Evolutionary conservation across 2,113 vertebrate species (phyloP).

Genomic region (Tichodroma muraria): DNA sequence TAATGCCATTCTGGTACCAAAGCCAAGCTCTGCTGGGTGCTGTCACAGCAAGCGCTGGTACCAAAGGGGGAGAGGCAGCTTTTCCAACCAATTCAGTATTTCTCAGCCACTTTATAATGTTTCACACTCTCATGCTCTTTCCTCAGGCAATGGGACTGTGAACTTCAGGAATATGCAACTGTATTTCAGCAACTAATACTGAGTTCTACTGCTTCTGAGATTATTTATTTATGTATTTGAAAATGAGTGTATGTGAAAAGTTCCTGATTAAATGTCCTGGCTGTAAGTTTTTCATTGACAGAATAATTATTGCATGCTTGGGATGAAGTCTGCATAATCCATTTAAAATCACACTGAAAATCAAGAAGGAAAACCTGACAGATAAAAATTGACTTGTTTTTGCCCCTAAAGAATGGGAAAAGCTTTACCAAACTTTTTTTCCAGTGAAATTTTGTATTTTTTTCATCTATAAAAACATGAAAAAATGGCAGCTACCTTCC

Average conservation of each 20-base stretch:
- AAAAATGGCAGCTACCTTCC: neutral
- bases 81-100: neutral
- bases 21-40: neutral
- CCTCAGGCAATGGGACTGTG: neutral
- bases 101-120: neutral
- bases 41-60: neutral
- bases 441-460: neutral
- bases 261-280: neutral
- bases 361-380: neutral
- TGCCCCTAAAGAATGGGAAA: neutral
- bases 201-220: neutral
- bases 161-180: neutral
- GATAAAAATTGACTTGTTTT: neutral
- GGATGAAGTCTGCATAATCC: neutral
- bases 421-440: neutral
- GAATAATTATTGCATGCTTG: neutral
- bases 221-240: slow-evolving; percentile 34
- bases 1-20: neutral
- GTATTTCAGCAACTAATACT: neutral
- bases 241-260: neutral
- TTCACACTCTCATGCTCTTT: neutral
- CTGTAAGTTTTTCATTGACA: neutral
- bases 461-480: neutral
- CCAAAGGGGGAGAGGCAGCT: neutral
- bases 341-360: neutral